A percentile compares a stretch with the other conserved stretches of the same genome.
Conservation (phyloP, 2,113 vertebrate genomes). For the Brachypodius melanocephalos region DNA sequence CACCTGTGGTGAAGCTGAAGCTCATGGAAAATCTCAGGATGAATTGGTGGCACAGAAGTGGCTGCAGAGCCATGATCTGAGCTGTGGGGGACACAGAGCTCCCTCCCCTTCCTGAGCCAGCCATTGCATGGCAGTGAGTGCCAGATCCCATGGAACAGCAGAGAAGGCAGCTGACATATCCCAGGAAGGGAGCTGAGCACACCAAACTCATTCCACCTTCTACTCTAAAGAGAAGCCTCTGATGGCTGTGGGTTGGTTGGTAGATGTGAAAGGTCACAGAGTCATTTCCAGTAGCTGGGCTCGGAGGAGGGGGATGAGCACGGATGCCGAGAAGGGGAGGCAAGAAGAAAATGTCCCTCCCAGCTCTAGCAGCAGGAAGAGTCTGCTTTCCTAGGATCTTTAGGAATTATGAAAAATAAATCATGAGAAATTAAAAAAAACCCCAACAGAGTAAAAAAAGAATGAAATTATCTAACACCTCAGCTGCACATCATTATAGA, state of each 20-base stretch:
- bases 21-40: background rate
- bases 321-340: background rate
- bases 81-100: background rate
- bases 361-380: conserved; percentile 64
- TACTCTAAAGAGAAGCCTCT: conserved; percentile 38
- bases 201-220: conserved; percentile 54
- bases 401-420: conserved; percentile 76
- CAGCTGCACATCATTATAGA: conserved; percentile 78
- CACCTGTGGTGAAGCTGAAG: background rate
- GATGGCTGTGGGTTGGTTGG: conserved; percentile 36
- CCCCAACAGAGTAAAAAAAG: conserved; percentile 77
- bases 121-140: background rate
- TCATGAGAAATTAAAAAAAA: conserved; percentile 72
- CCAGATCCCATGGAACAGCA: background rate
- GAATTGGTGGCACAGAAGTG: background rate
- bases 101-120: background rate
- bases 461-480: conserved; percentile 80
- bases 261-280: conserved; percentile 68
- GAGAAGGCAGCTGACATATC: conserved; percentile 15
- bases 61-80: background rate
- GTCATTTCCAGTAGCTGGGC: conserved; percentile 59
- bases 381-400: conserved; percentile 64
- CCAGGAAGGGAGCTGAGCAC: background rate
- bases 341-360: background rate
- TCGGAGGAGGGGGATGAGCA: background rate